Conservation (phyloP, 2,888 invertebrate genomes). For the Tubulanus polymorphus region DNA sequence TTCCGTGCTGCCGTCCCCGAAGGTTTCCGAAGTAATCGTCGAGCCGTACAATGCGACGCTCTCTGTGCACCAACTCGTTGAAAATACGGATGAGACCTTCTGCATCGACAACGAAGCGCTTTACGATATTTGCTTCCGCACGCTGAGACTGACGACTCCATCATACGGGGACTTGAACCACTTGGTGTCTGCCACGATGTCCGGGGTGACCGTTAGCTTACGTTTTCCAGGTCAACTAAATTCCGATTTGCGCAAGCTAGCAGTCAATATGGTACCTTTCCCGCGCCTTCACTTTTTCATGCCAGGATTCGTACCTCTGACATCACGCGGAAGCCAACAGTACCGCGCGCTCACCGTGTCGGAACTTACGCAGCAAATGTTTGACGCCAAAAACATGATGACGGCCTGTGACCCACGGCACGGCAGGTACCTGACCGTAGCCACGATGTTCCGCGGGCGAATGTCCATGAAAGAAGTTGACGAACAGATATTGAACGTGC, state of each 20-base stretch:
- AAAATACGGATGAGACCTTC: slow-evolving; percentile 82
- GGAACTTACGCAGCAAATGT: slow-evolving; percentile 77
- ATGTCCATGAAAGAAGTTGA: slow-evolving; percentile 63
- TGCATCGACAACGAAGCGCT: slow-evolving; percentile 84
- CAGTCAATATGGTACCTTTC: slow-evolving; percentile 83
- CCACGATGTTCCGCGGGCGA: not conserved
- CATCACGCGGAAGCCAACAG: slow-evolving; percentile 79
- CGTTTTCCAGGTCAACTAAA: slow-evolving; percentile 65
- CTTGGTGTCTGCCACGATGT: not conserved
- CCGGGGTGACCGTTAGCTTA: not conserved
- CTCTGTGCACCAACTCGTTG: slow-evolving; percentile 63
- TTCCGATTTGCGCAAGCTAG: slow-evolving; percentile 69
- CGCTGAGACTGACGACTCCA: slow-evolving; percentile 71
- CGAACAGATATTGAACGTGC: slow-evolving; percentile 86
- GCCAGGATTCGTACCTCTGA: slow-evolving; percentile 82
- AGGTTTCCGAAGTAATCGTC: slow-evolving; percentile 68
- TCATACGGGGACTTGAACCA: slow-evolving; percentile 2
- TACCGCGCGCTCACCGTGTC: slow-evolving; percentile 74
- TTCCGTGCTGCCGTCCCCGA: too few relatives aligned
- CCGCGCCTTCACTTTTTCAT: slow-evolving; percentile 83
- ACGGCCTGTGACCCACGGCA: slow-evolving; percentile 87
- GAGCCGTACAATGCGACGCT: slow-evolving; percentile 78
- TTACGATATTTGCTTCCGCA: slow-evolving; percentile 81
- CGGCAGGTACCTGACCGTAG: not conserved
- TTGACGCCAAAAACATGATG: slow-evolving; percentile 94